Conservation (phyloP, 2,797 vertebrate species). For the Hippopotamyrus pictus region DNA sequence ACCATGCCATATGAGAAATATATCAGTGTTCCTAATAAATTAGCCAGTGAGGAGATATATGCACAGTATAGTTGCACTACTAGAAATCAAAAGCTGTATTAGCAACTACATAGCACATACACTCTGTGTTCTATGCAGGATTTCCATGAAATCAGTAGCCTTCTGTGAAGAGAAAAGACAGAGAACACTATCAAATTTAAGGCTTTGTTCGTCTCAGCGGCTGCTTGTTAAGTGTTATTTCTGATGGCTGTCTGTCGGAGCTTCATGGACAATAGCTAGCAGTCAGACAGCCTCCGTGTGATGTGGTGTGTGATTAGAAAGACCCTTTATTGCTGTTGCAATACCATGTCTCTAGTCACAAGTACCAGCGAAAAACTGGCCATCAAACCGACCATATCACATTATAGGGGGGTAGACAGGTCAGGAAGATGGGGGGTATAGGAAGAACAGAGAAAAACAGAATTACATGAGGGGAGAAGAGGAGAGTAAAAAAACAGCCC, state of each 20-base stretch:
- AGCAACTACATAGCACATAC: neutral
- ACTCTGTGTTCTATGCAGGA: neutral
- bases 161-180: neutral
- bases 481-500: too few species aligned
- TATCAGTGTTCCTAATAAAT: neutral
- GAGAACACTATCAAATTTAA: constrained; percentile 1
- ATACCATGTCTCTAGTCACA: too few species aligned
- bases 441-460: too few species aligned
- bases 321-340: too few species aligned
- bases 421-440: too few species aligned
- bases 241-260: constrained; percentile 21
- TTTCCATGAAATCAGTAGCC: constrained; percentile 1
- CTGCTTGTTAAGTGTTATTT: constrained; percentile 10
- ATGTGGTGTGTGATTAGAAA: neutral
- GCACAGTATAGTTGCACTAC: neutral
- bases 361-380: too few species aligned
- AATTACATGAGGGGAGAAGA: too few species aligned
- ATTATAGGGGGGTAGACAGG: too few species aligned
- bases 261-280: constrained; percentile 14
- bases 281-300: neutral
- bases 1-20: neutral
- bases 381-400: too few species aligned
- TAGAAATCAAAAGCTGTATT: neutral
- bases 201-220: constrained; percentile 27
- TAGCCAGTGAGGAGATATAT: neutral